Evolutionary conservation across 2,797 vertebrate species (phyloP).

Genomic region (Ispidina picta): DNA sequence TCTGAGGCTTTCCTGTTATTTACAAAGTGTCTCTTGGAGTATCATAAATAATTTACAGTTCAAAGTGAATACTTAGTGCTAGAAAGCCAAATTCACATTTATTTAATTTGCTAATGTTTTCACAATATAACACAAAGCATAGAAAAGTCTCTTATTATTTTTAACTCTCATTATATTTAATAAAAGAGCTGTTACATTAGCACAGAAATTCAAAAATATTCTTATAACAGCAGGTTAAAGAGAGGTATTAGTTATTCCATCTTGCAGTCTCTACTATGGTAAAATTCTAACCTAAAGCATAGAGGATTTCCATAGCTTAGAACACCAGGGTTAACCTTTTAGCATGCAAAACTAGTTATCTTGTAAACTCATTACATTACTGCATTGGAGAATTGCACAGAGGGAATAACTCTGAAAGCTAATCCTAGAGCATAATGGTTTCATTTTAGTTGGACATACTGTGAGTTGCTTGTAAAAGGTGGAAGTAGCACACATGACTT

Average conservation of each 20-base stretch:
- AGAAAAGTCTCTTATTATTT: background rate
- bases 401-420: background rate
- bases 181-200: background rate
- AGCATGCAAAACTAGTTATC: background rate
- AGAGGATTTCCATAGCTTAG: background rate
- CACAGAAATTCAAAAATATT: background rate
- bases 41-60: conserved; percentile 75
- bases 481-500: background rate
- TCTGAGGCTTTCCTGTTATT: conserved; percentile 71
- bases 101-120: conserved; percentile 69
- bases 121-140: conserved; percentile 19
- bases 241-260: background rate
- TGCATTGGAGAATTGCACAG: background rate
- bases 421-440: background rate
- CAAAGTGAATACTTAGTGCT: conserved; percentile 65
- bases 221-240: background rate
- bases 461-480: background rate
- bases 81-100: conserved; percentile 61
- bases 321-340: background rate
- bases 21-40: conserved; percentile 62
- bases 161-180: background rate
- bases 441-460: background rate
- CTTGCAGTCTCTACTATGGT: background rate
- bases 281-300: background rate
- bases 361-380: background rate